phyloP scores from a whole-genome alignment of 2,113 vertebrate genomes.

The Lathamus discolor region DNA sequence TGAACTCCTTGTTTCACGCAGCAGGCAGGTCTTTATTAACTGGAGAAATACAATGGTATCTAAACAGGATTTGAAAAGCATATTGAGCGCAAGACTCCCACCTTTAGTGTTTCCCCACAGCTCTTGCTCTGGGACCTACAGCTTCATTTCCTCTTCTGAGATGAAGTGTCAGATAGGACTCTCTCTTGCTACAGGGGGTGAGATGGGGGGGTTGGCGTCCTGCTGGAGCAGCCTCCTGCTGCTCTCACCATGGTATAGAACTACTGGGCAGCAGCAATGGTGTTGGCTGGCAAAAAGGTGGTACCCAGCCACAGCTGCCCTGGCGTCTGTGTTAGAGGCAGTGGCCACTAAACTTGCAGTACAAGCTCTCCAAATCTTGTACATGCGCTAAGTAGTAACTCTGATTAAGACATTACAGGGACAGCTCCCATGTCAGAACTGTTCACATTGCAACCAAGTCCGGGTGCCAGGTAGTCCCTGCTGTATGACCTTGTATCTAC shows the following conservation, averaged over 20 bases:
- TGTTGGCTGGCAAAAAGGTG: background rate
- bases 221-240: background rate
- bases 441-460: background rate
- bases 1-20: background rate
- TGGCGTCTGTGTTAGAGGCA: background rate
- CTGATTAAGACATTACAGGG: background rate
- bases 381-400: background rate
- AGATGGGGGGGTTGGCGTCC: too few species aligned
- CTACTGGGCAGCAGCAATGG: accelerated
- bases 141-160: background rate
- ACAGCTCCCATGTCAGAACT: background rate
- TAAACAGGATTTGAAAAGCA: background rate
- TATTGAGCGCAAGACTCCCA: background rate
- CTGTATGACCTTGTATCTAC: background rate
- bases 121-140: too few species aligned
- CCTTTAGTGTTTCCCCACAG: background rate
- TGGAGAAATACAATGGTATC: background rate
- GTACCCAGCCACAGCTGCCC: background rate
- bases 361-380: background rate
- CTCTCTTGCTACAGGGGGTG: accelerated
- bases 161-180: background rate
- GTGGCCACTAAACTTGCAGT: background rate
- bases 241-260: background rate
- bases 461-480: background rate
- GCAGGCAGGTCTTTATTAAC: background rate